A percentile compares a stretch with the other conserved stretches of the same genome.
phyloP scores from a whole-genome alignment of 2,888 invertebrate species.

The Drosophila prolongata region DNA sequence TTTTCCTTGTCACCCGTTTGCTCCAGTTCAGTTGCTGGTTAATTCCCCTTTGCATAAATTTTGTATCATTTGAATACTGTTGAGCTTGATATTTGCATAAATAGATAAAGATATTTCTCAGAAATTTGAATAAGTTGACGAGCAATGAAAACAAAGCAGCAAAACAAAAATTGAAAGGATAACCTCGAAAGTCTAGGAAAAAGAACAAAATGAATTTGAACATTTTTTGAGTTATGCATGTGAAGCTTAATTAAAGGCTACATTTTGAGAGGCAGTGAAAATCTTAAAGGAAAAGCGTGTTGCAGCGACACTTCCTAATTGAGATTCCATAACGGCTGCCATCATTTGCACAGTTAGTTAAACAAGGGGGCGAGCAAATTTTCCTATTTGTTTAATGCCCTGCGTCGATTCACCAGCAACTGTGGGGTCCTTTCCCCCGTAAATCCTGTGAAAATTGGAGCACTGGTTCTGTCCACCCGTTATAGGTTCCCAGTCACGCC shows the following conservation, averaged over 20 bases:
- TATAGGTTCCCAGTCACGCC: slow-evolving; percentile 58
- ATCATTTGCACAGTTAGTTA: slow-evolving; percentile 71
- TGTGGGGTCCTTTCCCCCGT: not conserved
- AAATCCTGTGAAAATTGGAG: slow-evolving; percentile 9
- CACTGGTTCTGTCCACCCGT: slow-evolving; percentile 11
- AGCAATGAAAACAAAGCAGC: slow-evolving; percentile 15
- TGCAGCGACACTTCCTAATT: slow-evolving; percentile 61
- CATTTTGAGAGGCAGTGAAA: not conserved
- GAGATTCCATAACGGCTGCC: slow-evolving; percentile 57
- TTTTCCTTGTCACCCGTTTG: not conserved
- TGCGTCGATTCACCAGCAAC: slow-evolving; percentile 39
- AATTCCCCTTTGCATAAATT: slow-evolving; percentile 19
- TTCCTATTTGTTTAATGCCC: slow-evolving; percentile 63
- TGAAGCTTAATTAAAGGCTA: slow-evolving; percentile 17
- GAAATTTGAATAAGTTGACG: slow-evolving; percentile 31
- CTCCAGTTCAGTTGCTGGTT: slow-evolving; percentile 1
- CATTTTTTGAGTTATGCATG: not conserved
- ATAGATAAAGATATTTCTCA: slow-evolving; percentile 1
- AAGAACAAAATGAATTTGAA: not conserved
- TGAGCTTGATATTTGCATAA: slow-evolving; percentile 35
- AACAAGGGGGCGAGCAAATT: slow-evolving; percentile 47
- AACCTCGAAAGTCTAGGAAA: not conserved
- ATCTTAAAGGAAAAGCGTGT: slow-evolving; percentile 12
- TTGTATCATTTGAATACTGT: slow-evolving; percentile 3
- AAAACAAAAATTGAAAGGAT: slow-evolving; percentile 11